Conservation (phyloP, 2,888 invertebrate genomes). For the Mystacides longicornis region DNA sequence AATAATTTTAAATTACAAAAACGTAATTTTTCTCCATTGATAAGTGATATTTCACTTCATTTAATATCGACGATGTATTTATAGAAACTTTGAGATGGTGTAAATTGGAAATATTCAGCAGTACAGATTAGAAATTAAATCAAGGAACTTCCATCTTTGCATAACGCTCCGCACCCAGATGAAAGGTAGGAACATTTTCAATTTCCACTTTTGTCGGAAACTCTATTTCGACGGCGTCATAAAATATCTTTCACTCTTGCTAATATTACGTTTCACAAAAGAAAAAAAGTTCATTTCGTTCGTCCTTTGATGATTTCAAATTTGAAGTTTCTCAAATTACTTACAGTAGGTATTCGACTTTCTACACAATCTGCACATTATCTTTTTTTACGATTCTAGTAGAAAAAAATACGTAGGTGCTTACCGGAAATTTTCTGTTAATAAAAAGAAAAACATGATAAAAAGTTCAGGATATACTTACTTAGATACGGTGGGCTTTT, state of each 20-base stretch:
- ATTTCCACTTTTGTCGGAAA: slow-evolving; percentile 1
- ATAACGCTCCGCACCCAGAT: not conserved
- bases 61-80: no score
- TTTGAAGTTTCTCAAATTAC: no score
- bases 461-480: not conserved
- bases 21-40: no score
- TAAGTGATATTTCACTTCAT: no score
- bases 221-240: not conserved
- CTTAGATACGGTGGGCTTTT: not conserved
- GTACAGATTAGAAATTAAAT: not conserved
- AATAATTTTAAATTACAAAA: no score
- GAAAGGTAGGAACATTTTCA: not conserved
- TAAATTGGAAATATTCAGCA: not conserved
- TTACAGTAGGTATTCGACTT: not conserved
- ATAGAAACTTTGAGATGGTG: not conserved
- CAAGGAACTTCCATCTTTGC: not conserved
- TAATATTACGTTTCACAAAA: not conserved
- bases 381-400: no score
- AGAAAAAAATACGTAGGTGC: no score
- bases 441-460: no score
- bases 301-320: not conserved
- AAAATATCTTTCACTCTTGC: not conserved
- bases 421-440: no score
- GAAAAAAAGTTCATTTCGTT: not conserved
- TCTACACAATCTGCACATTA: no score